Percentiles rank a stretch among this genome's conserved stretches.
Evolutionary conservation across 2,113 vertebrate genomes (phyloP).

Genomic region (Malurus cyaneus): DNA sequence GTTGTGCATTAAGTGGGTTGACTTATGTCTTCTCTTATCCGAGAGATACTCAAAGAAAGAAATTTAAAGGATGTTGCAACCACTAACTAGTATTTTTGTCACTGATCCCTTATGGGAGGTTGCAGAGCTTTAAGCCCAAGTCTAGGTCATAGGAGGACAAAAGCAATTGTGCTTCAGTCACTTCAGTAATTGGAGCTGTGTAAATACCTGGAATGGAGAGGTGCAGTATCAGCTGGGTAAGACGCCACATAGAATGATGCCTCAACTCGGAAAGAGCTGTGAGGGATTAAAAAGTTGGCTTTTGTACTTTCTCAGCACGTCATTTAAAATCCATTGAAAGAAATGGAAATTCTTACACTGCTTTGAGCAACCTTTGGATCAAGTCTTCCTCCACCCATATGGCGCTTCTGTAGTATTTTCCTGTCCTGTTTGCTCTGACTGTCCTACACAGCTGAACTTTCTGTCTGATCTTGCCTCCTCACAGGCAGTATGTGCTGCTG

Average conservation of each 20-base stretch:
- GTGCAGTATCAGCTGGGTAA: not conserved
- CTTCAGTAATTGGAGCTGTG: not conserved
- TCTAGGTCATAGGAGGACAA: not conserved
- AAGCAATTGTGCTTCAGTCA: not conserved
- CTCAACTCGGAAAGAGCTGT: not conserved
- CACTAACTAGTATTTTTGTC: not conserved
- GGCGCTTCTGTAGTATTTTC: not conserved
- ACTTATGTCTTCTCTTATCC: not conserved
- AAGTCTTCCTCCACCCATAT: rapidly evolving
- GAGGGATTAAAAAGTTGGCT: not conserved
- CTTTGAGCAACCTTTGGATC: not conserved
- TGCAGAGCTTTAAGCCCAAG: not conserved
- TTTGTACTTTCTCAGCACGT: not conserved
- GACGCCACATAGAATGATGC: not conserved
- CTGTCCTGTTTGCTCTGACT: not conserved
- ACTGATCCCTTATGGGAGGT: not conserved
- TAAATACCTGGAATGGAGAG: not conserved
- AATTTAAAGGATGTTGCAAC: not conserved
- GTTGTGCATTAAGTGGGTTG: not conserved
- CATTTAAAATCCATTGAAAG: not conserved
- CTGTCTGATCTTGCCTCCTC: not conserved
- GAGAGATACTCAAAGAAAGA: not conserved
- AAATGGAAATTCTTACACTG: not conserved
- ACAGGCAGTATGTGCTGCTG: constrained; percentile 66
- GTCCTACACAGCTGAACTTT: not conserved